Evolutionary conservation across 2,888 invertebrate genomes (phyloP).

Genomic region (Quadriops clusia): DNA sequence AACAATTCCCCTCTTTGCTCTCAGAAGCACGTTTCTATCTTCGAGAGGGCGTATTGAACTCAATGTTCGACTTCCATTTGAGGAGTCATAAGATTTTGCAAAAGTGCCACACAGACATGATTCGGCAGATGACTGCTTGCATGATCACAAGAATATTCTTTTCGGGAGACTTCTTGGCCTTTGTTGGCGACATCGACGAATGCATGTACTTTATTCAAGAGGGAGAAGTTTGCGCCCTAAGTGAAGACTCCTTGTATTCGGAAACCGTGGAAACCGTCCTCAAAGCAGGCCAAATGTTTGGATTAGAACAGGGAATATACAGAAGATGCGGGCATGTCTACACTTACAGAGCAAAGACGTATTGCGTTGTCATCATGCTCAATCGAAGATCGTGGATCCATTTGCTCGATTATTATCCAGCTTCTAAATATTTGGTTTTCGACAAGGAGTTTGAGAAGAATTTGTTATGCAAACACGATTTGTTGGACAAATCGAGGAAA

Average conservation of each 20-base stretch:
- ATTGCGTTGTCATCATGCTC: slow-evolving; percentile 9
- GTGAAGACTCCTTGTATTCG: slow-evolving; percentile 17
- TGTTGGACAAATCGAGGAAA: too few species aligned
- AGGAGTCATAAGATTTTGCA: slow-evolving; percentile 17
- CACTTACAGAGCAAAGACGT: slow-evolving; percentile 19
- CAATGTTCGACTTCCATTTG: slow-evolving; percentile 21
- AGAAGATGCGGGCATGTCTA: slow-evolving; percentile 16
- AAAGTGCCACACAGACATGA: slow-evolving; percentile 20
- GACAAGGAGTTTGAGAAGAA: too few species aligned
- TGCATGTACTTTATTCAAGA: slow-evolving; percentile 24
- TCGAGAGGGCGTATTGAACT: slow-evolving; percentile 20
- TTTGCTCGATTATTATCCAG: slow-evolving; percentile 12
- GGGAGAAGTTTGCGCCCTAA: slow-evolving; percentile 18
- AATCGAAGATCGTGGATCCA: slow-evolving; percentile 10
- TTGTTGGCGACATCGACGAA: slow-evolving; percentile 19
- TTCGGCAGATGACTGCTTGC: slow-evolving; percentile 20
- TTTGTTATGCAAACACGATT: too few species aligned
- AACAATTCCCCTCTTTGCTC: slow-evolving; percentile 12
- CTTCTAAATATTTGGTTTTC: slow-evolving; percentile 10
- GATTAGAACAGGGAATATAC: slow-evolving; percentile 18
- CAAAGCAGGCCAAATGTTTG: slow-evolving; percentile 16
- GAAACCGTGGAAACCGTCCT: slow-evolving; percentile 15
- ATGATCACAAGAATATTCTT: slow-evolving; percentile 18
- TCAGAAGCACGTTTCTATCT: slow-evolving; percentile 21
- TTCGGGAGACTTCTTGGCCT: slow-evolving; percentile 19